A percentile compares a stretch with the other conserved stretches of the same genome.
Evolutionary conservation across 2,888 invertebrate genomes (phyloP).

Genomic region (Clepsis dumicolana): DNA sequence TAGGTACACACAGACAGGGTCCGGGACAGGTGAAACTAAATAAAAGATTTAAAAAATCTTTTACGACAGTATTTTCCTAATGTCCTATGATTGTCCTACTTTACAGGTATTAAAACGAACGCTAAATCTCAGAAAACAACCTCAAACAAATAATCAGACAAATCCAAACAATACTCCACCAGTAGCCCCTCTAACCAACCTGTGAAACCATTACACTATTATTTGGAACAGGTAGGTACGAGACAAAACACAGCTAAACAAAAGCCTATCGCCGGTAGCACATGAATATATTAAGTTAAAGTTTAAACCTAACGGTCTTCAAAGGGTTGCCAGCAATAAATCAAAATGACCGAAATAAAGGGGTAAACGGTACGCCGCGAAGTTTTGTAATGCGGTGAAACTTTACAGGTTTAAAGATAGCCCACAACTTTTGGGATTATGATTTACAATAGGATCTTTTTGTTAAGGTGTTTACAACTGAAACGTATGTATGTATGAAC

Average conservation of each 20-base stretch:
- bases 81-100: too few species aligned
- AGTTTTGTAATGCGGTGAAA: conserved; percentile 35
- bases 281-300: conserved; percentile 64
- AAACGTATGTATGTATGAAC: too few species aligned
- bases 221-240: conserved; percentile 39
- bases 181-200: conserved; percentile 43
- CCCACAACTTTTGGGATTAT: conserved; percentile 31
- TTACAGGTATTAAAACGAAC: background rate
- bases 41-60: too few species aligned
- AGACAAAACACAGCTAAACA: conserved; percentile 46
- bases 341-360: conserved; percentile 61
- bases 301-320: conserved; percentile 55
- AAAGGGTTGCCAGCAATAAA: conserved; percentile 50
- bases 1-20: too few species aligned
- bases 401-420: conserved; percentile 23
- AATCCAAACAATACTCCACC: conserved; percentile 17
- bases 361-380: conserved; percentile 68
- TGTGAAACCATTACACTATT: conserved; percentile 41
- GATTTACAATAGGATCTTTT: conserved; percentile 25
- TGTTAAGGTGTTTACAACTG: too few species aligned
- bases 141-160: too few species aligned
- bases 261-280: conserved; percentile 48
- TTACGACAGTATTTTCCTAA: too few species aligned
- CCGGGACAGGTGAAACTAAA: too few species aligned
- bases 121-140: too few species aligned